Conservation (phyloP, 1,140 invertebrate species). For the Luehdorfia chinensis region DNA sequence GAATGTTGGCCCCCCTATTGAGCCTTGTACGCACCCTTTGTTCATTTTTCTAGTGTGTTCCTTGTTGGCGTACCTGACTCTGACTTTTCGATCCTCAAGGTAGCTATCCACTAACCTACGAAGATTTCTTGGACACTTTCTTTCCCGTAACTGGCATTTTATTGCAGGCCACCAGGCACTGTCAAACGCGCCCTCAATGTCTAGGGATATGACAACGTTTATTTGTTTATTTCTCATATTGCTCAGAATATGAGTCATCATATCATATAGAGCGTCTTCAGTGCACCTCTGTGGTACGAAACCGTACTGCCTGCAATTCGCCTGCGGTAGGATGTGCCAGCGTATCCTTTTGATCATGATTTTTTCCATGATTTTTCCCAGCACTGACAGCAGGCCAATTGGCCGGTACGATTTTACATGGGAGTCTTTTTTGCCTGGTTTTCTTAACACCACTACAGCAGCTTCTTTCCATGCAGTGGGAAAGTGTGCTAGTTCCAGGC, state of each 20-base stretch:
- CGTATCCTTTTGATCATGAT: not conserved
- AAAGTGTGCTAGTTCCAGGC: not conserved
- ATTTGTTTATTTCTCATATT: not conserved
- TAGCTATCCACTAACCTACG: not conserved
- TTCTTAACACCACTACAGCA: not conserved
- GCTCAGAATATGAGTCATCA: not conserved
- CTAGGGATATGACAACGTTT: not conserved
- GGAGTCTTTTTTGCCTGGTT: not conserved
- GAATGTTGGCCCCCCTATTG: constrained; percentile 2
- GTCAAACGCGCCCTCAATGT: not conserved
- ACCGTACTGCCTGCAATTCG: not conserved
- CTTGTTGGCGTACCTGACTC: constrained; percentile 2
- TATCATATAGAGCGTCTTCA: too few species aligned
- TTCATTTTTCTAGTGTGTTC: too few species aligned
- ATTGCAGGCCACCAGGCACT: constrained; percentile 11
- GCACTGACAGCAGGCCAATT: not conserved
- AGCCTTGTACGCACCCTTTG: constrained; percentile 17
- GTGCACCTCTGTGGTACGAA: not conserved
- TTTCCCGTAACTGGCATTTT: not conserved
- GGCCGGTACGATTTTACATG: not conserved
- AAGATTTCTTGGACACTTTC: constrained; percentile 1
- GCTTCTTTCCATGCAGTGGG: not conserved
- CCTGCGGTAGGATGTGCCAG: not conserved
- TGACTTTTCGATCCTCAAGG: not conserved
- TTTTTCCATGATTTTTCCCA: not conserved